Base-by-base conservation (phyloP, 2,888 invertebrate genomes). In the Stomorhina lunata region DNA sequence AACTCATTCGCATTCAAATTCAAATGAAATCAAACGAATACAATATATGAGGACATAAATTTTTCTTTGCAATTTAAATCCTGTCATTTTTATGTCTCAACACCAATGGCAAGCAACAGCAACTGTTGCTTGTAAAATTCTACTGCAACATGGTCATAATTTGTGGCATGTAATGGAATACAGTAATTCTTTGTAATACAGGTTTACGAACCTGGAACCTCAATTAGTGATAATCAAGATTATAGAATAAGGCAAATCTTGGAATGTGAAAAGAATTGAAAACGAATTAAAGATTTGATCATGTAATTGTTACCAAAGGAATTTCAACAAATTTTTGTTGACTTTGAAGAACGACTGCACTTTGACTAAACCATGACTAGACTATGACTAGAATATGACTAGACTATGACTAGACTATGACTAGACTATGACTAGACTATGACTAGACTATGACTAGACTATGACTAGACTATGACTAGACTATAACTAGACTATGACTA, bases 81-180 rank as follows among this genome's bases (percentile, higher is more conserved):
- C 73, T 73, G 73, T 73, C 63, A 73, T 20, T 63, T 73, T 63
- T 65, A 73, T 73, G 32, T 55, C 29, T 63, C 53, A 73, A 73
- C 43, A 55, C 53, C 63, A 73, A 65, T 32, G 63, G 43, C 59
- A 25, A 55, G 43, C 63, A 73, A 65, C 25, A 65, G 43, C 59
- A 25, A n/a, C 40, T 40, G 50, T 73, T 27, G 61, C 66, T 25
- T 45, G 37, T 73, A 53, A 73, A 40, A 40, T 20, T 37, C 20
- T 29, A 50, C 34, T 61, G 61, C n/a, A 2, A 43, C 43, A 73
- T 43, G 63, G 7, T 53, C 40, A 43, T 63, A 73, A 63, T 32
- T 55, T 65, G 17, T 43, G 22, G n/a, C 22, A 5, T 32, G 29
- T 9, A 43, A 73, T 73, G 17, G 9, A 50, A 61, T 20, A 37